Evolutionary conservation across 2,797 vertebrate species (phyloP).

Genomic region (Oryzias dopingdopingensis): DNA sequence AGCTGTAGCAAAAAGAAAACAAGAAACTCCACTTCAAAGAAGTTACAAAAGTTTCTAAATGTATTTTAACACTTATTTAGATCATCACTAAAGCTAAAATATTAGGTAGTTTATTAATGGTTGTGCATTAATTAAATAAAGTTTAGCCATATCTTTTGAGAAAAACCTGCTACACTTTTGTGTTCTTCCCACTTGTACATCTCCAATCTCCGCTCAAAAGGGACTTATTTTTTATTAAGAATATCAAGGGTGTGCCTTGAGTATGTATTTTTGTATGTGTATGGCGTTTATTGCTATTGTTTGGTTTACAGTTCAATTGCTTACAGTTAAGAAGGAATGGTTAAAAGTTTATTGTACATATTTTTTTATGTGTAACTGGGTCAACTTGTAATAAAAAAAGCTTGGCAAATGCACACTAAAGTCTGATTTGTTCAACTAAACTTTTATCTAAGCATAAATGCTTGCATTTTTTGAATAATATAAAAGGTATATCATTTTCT

Average conservation of each 20-base stretch:
- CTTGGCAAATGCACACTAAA: conserved; percentile 27
- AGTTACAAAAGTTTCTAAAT: conserved; percentile 22
- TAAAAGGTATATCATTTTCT: too few relatives aligned
- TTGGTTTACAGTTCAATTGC: conserved; percentile 75
- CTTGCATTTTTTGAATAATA: too few relatives aligned
- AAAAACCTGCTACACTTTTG: conserved; percentile 36
- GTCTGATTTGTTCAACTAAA: too few relatives aligned
- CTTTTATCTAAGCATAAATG: too few relatives aligned
- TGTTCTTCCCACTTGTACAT: conserved; percentile 19
- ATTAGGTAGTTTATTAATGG: conserved; percentile 34
- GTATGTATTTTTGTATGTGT: conserved; percentile 59
- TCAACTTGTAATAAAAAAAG: conserved; percentile 70
- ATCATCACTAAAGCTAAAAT: background rate
- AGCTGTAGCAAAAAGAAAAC: conserved; percentile 16
- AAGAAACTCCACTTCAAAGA: conserved; percentile 14
- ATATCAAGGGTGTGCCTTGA: conserved; percentile 77
- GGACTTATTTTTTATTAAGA: conserved; percentile 60
- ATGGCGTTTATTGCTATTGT: conserved; percentile 60
- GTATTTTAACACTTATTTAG: conserved; percentile 13
- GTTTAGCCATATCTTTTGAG: conserved; percentile 15
- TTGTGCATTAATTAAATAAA: conserved; percentile 21
- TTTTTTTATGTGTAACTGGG: conserved; percentile 73
- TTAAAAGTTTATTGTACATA: conserved; percentile 62
- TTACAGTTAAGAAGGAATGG: conserved; percentile 64
- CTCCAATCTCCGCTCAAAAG: conserved; percentile 27